Percentiles rank a stretch among this genome's conserved stretches.
Conservation (phyloP, 2,113 vertebrate genomes). For the Gorsachius goisagi region DNA sequence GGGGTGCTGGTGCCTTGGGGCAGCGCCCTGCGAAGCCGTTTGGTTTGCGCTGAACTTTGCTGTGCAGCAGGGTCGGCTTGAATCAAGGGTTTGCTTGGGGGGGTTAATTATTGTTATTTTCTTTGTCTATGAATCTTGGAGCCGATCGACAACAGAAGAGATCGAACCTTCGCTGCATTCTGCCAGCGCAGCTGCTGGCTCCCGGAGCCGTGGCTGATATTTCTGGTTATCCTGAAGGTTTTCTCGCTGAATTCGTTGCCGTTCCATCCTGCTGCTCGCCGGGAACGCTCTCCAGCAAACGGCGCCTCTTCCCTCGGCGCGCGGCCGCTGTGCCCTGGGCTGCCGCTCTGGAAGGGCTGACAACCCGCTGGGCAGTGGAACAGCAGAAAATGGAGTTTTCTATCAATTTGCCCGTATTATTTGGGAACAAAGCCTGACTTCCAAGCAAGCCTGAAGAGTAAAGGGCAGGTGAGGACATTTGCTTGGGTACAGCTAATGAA, state of each 20-base stretch:
- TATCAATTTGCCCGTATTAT: neutral
- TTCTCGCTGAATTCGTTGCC: neutral
- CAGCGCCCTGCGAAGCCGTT: neutral
- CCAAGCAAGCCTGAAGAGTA: neutral
- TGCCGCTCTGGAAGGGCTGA: neutral
- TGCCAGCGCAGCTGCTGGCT: neutral
- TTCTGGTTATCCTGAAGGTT: neutral
- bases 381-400: neutral
- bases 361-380: neutral
- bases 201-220: neutral
- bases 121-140: neutral
- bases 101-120: neutral
- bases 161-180: neutral
- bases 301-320: rapidly evolving
- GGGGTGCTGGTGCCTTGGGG: neutral
- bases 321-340: neutral
- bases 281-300: neutral
- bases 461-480: neutral
- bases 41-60: neutral
- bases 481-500: neutral
- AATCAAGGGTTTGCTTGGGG: neutral
- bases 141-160: neutral
- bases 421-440: neutral
- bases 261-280: neutral
- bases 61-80: neutral